Conservation (phyloP, 92 coral and sea anemone genomes). For the Epizoanthus stellaris region DNA sequence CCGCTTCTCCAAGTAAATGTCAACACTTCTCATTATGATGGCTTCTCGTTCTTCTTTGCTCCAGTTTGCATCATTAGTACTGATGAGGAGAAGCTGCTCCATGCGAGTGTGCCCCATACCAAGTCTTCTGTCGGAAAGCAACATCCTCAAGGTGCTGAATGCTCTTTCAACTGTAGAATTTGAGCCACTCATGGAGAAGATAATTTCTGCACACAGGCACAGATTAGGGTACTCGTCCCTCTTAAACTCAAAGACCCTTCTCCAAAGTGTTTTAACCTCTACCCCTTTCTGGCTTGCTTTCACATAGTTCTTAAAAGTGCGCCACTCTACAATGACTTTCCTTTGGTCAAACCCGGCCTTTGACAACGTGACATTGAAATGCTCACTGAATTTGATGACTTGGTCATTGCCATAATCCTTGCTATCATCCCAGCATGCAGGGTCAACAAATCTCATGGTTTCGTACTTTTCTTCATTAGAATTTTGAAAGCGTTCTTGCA, state of each 20-base stretch:
- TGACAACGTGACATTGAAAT: conserved; percentile 3
- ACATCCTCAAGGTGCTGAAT: conserved; percentile 39
- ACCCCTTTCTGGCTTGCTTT: conserved; percentile 20
- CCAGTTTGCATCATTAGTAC: conserved; percentile 16
- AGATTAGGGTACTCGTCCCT: conserved; percentile 1
- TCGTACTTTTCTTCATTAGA: conserved; percentile 18
- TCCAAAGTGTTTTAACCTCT: conserved; percentile 9
- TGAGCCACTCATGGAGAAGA: conserved; percentile 9
- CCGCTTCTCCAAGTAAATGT: background rate
- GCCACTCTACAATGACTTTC: conserved; percentile 23
- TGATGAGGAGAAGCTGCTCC: conserved; percentile 29
- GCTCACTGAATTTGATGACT: conserved; percentile 11
- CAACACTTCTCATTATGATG: conserved; percentile 8
- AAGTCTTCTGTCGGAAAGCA: conserved; percentile 26
- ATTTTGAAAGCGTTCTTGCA: conserved; percentile 24
- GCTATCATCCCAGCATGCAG: conserved; percentile 15
- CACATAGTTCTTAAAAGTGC: conserved; percentile 5
- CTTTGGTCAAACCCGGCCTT: conserved; percentile 16
- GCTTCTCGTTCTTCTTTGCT: conserved; percentile 21
- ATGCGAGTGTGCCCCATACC: conserved; percentile 23
- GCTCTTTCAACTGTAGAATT: conserved; percentile 21
- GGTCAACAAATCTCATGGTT: conserved; percentile 30
- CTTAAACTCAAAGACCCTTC: conserved; percentile 7
- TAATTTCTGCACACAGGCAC: conserved; percentile 14
- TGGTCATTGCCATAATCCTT: conserved; percentile 23